Percentiles rank a stretch among this genome's conserved stretches.
Evolutionary conservation across 2,888 invertebrate genomes (phyloP).

Genomic region (Trissolcus brochymenae): DNA sequence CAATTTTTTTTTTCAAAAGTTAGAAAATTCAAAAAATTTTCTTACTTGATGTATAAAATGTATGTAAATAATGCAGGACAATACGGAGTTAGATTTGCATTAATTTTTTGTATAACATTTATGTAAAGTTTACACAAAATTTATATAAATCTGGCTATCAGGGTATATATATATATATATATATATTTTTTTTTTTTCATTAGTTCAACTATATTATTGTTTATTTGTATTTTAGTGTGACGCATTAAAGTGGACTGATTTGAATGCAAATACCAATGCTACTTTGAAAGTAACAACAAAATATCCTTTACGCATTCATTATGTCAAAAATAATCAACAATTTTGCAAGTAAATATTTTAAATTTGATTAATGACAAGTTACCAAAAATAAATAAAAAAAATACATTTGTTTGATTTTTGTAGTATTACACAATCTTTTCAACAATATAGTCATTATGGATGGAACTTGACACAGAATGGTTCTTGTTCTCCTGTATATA

Average conservation of each 20-base stretch:
- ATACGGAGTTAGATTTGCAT: no score
- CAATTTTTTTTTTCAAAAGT: no score
- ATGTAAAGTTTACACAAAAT: no score
- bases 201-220: no score
- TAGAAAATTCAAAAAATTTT: no score
- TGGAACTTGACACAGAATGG: slow-evolving; percentile 69
- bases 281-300: slow-evolving; percentile 68
- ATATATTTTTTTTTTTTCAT: no score
- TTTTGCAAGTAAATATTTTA: slow-evolving; percentile 63
- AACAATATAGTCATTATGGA: slow-evolving; percentile 74
- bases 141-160: no score
- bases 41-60: no score
- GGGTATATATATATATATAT: no score
- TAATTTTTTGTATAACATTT: no score
- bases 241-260: slow-evolving; percentile 59
- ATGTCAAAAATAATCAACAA: slow-evolving; percentile 51
- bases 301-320: slow-evolving; percentile 68
- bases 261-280: slow-evolving; percentile 63
- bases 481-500: slow-evolving; percentile 66
- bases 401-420: slow-evolving; percentile 22
- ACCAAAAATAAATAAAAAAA: not conserved
- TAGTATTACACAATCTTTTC: slow-evolving; percentile 68
- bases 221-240: slow-evolving; percentile 67
- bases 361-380: not conserved
- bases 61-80: no score